These are phyloP conservation scores for Rhadinocentrus ornatus DNA, from an alignment of 2,797 vertebrate genomes.

Conservation along the genomic window DNA sequence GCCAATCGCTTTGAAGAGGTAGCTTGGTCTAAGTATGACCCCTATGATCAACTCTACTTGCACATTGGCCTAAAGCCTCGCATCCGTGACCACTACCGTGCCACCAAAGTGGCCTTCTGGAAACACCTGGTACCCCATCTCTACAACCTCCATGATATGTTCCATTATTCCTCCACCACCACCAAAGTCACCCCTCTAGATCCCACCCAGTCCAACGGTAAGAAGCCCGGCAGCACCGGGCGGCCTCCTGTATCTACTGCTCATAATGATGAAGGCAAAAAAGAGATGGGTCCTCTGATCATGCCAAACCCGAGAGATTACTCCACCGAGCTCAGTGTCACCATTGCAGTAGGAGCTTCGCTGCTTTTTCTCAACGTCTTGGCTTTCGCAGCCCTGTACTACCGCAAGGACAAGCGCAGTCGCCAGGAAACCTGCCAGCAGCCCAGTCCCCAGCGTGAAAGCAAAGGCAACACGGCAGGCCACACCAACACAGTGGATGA, in stretches of 20 bases:
- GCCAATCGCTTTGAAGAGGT: conserved; percentile 98
- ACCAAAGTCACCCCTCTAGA: conserved; percentile 97
- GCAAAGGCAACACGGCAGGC: conserved; percentile 86
- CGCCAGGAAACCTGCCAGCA: conserved; percentile 93
- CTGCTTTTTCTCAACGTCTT: conserved; percentile 97
- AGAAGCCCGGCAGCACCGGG: conserved; percentile 89
- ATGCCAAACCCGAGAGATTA: conserved; percentile 97
- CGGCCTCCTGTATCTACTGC: conserved; percentile 91
- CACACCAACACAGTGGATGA: conserved; percentile 87
- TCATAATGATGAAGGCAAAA: conserved; percentile 84
- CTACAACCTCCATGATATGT: conserved; percentile 99
- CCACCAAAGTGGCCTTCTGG: conserved; percentile 99
- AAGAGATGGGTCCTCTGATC: conserved; percentile 89
- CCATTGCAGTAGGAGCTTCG: conserved; percentile 96
- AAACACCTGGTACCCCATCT: conserved; percentile 98
- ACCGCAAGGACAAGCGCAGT: conserved; percentile 96
- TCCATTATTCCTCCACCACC: conserved; percentile 98
- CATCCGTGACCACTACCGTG: conserved; percentile 97
- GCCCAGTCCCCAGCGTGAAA: conserved; percentile 90
- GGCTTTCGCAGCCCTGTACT: conserved; percentile 97
- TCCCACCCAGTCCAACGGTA: conserved; percentile 92
- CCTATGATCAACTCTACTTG: conserved; percentile 96
- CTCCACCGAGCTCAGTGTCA: conserved; percentile 98
- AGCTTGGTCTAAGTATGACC: conserved; percentile 99
- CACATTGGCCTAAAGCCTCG: conserved; percentile 98